Evolutionary conservation across 2,797 vertebrate genomes (phyloP), one percentile per base, ranked within the genome.

Genomic region (Girardinus metallicus): DNA sequence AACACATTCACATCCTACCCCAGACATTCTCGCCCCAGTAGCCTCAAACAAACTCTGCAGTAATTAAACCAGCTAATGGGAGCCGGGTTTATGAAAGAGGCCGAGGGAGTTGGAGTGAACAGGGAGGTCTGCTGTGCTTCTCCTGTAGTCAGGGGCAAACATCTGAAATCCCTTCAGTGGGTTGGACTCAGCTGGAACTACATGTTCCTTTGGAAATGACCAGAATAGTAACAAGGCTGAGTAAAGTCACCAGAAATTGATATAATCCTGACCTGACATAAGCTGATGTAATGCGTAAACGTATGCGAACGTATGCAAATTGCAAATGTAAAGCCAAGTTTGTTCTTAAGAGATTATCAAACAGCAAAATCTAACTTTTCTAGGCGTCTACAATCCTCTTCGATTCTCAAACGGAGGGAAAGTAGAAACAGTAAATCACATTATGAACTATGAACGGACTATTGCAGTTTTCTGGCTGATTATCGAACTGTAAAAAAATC

Each of bases 1-100:
- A 10, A 21, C 60, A 68, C 78, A 47, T 83, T 85, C 84, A 74
- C 82, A 75, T 75, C 29, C 78, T 71, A 82, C 85, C 81, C 80
- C 89, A 91, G 79, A 85, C 60, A 46, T 77, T 90, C 78, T 92
- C 78, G 80, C 86, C 80, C 81, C 89, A 91, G 79, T 91, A 82
- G 77, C 83, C 85, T 90, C 79, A 72, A 89, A 92, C 91, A 91
- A 86, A 75, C 70, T 80, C 85, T 78, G 4, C 51, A 23, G 79
- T 75, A 82, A 91, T 90, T 85, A 89, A 83, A 84, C 74, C 78
- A 79, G 78, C 79, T 85, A 87, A 83, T 75, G 51, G 81, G 81
- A 79, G 75, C 74, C 13, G 34, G 70, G 82, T 91, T 80, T 87
- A 86, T 88, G 82, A 86, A 92, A 90, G 82, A 43, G 82, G 34